These are phyloP conservation scores for Nyctalus aviator DNA, from an alignment of 2,797 vertebrate genomes.

Conservation along the genomic window DNA sequence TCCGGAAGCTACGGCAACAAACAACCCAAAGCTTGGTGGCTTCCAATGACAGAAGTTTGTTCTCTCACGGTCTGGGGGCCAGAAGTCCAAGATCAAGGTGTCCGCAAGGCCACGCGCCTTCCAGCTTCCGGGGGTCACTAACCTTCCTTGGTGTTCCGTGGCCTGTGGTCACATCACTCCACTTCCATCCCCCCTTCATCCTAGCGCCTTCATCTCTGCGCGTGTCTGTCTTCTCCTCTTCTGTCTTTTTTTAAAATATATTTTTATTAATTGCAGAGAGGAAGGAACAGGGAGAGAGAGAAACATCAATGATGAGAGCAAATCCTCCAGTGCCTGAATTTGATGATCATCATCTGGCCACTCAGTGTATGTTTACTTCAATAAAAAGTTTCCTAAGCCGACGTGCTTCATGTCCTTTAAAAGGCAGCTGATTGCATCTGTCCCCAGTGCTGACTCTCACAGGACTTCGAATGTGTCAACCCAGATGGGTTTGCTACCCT, in stretches of 20 bases:
- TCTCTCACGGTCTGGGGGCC: not conserved
- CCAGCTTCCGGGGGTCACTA: not conserved
- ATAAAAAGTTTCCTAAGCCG: not conserved
- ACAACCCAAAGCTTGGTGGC: not conserved
- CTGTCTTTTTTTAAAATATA: not conserved
- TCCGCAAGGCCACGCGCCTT: not conserved
- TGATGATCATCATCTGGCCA: too few relatives aligned
- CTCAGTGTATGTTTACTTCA: not conserved
- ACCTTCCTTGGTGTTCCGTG: not conserved
- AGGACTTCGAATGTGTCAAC: not conserved
- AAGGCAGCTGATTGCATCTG: not conserved
- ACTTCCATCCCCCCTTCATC: not conserved
- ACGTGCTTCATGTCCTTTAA: constrained; percentile 27
- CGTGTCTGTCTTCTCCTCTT: not conserved
- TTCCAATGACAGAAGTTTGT: not conserved
- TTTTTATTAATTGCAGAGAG: too few relatives aligned
- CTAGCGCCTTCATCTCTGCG: not conserved
- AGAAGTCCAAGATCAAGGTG: not conserved
- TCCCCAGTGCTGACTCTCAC: constrained; percentile 1
- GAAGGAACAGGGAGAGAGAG: too few relatives aligned
- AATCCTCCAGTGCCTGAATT: too few relatives aligned
- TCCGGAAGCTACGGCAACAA: not conserved
- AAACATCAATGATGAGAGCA: too few relatives aligned
- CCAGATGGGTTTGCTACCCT: not conserved
- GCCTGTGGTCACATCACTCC: not conserved